Evolutionary conservation across 2,797 vertebrate genomes (phyloP).

Genomic region (Sebastiscus albofasciatus): DNA sequence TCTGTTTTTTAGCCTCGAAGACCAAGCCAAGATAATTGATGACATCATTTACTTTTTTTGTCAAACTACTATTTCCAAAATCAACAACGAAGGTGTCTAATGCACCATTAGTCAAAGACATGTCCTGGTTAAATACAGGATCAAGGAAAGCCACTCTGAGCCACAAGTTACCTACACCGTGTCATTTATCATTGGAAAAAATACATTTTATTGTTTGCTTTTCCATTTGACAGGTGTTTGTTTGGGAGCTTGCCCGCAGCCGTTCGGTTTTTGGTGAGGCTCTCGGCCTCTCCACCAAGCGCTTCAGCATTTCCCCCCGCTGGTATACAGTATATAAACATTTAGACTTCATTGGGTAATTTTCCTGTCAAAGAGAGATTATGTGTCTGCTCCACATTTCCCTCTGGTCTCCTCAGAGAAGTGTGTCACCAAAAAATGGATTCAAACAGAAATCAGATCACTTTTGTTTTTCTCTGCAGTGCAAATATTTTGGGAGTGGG

Average conservation of each 20-base stretch:
- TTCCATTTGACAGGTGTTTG: constrained; percentile 55
- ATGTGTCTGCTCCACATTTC: constrained; percentile 49
- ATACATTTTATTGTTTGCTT: neutral
- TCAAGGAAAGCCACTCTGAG: neutral
- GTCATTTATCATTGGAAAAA: constrained; percentile 5
- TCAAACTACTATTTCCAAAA: neutral
- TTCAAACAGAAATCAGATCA: constrained; percentile 58
- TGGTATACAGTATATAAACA: constrained; percentile 55
- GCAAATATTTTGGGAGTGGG: constrained; percentile 68
- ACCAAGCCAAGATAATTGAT: neutral
- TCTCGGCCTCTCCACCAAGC: neutral
- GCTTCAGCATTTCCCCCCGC: constrained; percentile 22
- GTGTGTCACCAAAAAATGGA: constrained; percentile 62
- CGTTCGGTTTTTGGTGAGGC: neutral
- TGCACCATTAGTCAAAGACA: neutral
- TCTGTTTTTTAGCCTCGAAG: neutral
- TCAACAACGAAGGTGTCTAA: neutral
- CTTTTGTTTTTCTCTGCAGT: constrained; percentile 65
- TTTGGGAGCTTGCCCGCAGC: constrained; percentile 14
- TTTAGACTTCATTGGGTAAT: constrained; percentile 56
- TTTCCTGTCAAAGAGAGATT: constrained; percentile 68
- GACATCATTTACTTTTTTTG: neutral
- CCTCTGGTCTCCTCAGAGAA: constrained; percentile 42
- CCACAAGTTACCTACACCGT: neutral
- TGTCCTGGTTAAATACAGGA: neutral